Percentiles rank a stretch among this genome's conserved stretches.
Evolutionary conservation across 2,888 invertebrate species (phyloP).

Genomic region (Aspidiotus destructor): DNA sequence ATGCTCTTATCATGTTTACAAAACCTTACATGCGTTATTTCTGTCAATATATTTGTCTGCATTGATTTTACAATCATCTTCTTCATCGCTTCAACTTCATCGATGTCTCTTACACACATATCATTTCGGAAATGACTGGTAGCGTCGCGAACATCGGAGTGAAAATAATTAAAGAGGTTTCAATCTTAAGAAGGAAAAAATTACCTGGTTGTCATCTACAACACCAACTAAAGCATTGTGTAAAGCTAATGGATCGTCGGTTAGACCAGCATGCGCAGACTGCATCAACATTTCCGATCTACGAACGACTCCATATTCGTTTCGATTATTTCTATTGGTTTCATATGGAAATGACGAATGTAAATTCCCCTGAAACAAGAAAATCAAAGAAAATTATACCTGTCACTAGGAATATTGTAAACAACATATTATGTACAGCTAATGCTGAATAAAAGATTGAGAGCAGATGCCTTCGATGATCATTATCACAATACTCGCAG

Average conservation of each 20-base stretch:
- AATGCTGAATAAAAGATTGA: no score
- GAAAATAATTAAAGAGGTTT: neutral
- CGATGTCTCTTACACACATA: no score
- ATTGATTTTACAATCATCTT: no score
- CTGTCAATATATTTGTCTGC: no score
- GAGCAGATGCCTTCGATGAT: no score
- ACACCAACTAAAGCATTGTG: slow-evolving; percentile 74
- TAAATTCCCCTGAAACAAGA: slow-evolving; percentile 44
- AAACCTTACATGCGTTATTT: no score
- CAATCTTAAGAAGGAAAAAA: neutral
- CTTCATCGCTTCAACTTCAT: no score
- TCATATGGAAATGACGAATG: slow-evolving; percentile 47
- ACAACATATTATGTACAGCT: no score
- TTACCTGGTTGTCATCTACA: slow-evolving; percentile 52
- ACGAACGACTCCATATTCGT: slow-evolving; percentile 39
- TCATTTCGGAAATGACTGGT: no score
- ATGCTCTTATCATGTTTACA: no score
- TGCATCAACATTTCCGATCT: slow-evolving; percentile 38
- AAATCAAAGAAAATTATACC: slow-evolving; percentile 18
- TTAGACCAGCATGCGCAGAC: slow-evolving; percentile 38
- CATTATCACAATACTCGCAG: no score
- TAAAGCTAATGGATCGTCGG: slow-evolving; percentile 42
- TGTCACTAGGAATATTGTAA: no score
- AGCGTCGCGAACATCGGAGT: neutral
- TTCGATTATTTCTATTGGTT: slow-evolving; percentile 42